Conservation (phyloP, 23 tunicate genomes). For the Ascidia mentula region DNA sequence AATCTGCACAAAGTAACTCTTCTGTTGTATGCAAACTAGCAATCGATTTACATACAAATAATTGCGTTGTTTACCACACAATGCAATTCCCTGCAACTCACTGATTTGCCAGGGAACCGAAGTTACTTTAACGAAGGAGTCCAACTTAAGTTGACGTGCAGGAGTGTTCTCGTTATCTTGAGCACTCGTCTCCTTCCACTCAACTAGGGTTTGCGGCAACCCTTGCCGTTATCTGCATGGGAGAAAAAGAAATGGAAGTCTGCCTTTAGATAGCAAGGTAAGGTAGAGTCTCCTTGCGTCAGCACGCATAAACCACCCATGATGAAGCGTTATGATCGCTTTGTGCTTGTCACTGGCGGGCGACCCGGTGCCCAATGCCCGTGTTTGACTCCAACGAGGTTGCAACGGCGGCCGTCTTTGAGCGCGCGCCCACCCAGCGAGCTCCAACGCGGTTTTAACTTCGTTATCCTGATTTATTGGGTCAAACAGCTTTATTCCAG, state of each 20-base stretch:
- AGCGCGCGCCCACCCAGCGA: not conserved
- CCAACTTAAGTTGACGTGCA: no score
- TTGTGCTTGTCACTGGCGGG: not conserved
- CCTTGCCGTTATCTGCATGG: not conserved
- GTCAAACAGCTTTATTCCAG: constrained; percentile 2
- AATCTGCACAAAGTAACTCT: no score
- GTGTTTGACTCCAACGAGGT: not conserved
- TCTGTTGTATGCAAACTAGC: no score
- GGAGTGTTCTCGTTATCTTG: not conserved
- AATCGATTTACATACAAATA: no score
- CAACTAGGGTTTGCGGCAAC: not conserved
- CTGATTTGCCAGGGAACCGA: no score
- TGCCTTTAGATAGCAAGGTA: no score
- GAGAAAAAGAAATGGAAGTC: not conserved
- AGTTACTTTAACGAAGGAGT: no score
- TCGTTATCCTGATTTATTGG: constrained; percentile 12
- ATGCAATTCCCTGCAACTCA: no score
- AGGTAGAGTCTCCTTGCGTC: not conserved
- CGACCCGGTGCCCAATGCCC: not conserved
- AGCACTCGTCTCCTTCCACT: not conserved
- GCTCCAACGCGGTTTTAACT: constrained; percentile 1
- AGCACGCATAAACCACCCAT: not conserved
- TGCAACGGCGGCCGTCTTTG: not conserved
- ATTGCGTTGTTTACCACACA: no score
- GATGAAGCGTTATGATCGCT: constrained; percentile 11